Conservation (phyloP, 2,888 invertebrate species). For the Hoplodrina blanda region DNA sequence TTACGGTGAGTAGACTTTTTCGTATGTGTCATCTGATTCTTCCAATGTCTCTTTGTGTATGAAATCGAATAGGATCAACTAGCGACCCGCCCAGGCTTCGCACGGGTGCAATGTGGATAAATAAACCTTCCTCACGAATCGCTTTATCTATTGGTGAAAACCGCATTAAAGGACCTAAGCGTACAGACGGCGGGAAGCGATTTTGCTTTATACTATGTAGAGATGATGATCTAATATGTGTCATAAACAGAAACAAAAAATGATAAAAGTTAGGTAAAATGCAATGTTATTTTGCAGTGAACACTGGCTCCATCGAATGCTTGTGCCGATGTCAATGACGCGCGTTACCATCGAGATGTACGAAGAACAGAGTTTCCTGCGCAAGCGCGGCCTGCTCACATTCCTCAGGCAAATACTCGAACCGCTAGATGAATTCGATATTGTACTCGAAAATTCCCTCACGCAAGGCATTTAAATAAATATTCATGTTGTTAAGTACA, state of each 20-base stretch:
- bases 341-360: constrained; percentile 98
- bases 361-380: constrained; percentile 98
- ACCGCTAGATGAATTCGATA: constrained; percentile 97
- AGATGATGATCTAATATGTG: too few relatives aligned
- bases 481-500: constrained; percentile 13
- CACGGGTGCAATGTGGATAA: too few relatives aligned
- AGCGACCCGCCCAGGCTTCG: too few relatives aligned
- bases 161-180: too few relatives aligned
- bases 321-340: constrained; percentile 97
- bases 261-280: neutral
- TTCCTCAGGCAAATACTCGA: constrained; percentile 97
- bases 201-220: too few relatives aligned
- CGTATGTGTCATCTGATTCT: neutral
- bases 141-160: too few relatives aligned
- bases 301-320: constrained; percentile 96
- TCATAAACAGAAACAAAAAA: too few relatives aligned
- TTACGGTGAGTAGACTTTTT: constrained; percentile 92
- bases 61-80: neutral
- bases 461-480: constrained; percentile 90
- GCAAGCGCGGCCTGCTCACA: constrained; percentile 95
- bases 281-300: constrained; percentile 91
- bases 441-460: constrained; percentile 96
- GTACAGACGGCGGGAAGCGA: too few relatives aligned
- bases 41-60: neutral
- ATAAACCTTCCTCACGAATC: too few relatives aligned